Base-by-base conservation (phyloP, 2,113 vertebrate species). In the Actinemys pallida region DNA sequence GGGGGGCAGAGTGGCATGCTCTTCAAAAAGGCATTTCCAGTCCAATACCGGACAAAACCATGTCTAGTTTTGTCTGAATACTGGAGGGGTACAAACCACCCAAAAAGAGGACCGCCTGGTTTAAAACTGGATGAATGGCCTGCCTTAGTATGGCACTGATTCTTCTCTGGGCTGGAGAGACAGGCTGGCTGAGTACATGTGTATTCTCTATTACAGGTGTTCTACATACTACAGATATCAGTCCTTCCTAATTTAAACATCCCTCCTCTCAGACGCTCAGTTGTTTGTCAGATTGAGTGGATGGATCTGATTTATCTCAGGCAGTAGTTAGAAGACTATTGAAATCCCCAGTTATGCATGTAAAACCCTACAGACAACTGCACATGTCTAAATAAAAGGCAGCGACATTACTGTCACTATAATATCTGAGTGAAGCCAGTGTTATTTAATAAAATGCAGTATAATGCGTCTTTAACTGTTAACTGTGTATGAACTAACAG, bases 351-450 rank as follows among this genome's bases (percentile, higher is more conserved):
- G 69, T 75, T 39, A 75, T 22, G 5, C 84, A 88, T 83, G 35
- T 52, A 93, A 83, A 92, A 25, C 35, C 86, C 1, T 84, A 53
- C 84, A 56, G 84, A 62, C 87, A 91, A 83, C 42, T 52, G 25
- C 83, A n/a, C 84, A 84, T 75, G 81, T 90, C 91, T 39, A 81
- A 92, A 49, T 49, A 90, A 81, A 29, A 93, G 69, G 69, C 69
- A 42, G 17, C 5, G 10, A 69, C 14, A 5, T 14, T 72, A 65
- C 88, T 85, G 52, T 80, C 72, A 45, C 29, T 83, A 29, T 29
- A 35, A 6, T 45, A 12, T 54, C 54, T 14, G 62, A 35, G 13
- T n/a, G 53, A 11, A 75, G 75, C 45, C 89, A 76, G 14, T 3
- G 5, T 1, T 39, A 24, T 75, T 75, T 22, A 42, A 75, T 11